These are phyloP conservation scores for Yponomeuta evonymella DNA, from an alignment of 2,888 invertebrate species.

Conservation along the genomic window DNA sequence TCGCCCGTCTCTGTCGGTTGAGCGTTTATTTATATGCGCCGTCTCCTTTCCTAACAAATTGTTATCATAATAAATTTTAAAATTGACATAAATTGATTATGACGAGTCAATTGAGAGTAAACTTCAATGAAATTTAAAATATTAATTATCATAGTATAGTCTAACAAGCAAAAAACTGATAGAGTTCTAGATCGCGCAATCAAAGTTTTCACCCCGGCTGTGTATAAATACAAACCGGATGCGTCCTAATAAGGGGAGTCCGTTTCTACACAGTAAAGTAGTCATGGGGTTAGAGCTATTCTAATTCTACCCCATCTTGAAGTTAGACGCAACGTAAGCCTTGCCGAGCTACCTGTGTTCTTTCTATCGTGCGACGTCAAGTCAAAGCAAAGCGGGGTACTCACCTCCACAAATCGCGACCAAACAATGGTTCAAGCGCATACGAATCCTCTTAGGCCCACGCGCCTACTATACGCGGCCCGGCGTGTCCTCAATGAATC, in stretches of 20 bases:
- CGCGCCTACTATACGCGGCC: too few species aligned
- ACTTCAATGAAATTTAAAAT: background rate
- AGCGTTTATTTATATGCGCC: background rate
- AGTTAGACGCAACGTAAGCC: background rate
- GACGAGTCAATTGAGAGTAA: background rate
- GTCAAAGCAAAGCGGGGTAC: too few species aligned
- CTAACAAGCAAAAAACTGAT: background rate
- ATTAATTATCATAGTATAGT: background rate
- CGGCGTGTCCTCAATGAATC: background rate
- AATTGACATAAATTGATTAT: background rate
- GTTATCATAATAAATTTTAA: background rate
- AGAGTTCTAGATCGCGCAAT: constrained; percentile 11
- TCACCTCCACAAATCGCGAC: background rate
- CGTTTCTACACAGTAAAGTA: constrained; percentile 16
- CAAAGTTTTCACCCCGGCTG: background rate
- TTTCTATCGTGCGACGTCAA: too few species aligned
- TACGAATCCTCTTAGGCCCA: too few species aligned
- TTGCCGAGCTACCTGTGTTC: background rate
- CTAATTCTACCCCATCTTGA: constrained; percentile 6
- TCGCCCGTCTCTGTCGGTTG: background rate
- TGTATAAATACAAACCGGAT: constrained; percentile 3
- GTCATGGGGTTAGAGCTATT: constrained; percentile 13
- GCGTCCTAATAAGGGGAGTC: background rate
- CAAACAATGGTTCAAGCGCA: background rate
- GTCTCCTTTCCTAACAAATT: background rate